Evolutionary conservation across 2,113 vertebrate species (phyloP), one percentile per base, ranked within the genome.

Genomic region (Haemorhous mexicanus): DNA sequence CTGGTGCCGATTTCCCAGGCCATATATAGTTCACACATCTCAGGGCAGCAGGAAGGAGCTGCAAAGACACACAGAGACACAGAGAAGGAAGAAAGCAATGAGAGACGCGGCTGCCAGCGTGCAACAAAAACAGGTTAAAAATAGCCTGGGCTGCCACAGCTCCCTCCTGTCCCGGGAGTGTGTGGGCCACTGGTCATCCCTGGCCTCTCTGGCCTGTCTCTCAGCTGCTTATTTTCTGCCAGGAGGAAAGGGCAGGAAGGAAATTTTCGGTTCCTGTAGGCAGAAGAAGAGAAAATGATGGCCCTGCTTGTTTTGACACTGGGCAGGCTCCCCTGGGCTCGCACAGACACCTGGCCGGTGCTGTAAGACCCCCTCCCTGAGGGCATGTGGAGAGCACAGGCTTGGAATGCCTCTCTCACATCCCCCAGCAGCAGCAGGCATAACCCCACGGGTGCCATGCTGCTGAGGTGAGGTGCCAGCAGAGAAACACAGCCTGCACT

Each of bases 231-330:
- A 84, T 98, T 98, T 98, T 98, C 95, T 97, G 94, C 94, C 92
- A 90, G 93, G 66, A 89, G 85, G 87, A 96, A 95, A 91, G 93
- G 84, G 96, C 94, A 98, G 98, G 98, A 97, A 98, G 97, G 96
- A 98, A 98, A 94, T 80, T 72, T 92, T 97, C 16, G 10, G 97
- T 98, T 98, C 98, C 98, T 98, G 97, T 95, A 98, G 98, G 97
- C 97, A 98, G 89, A 97, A 84, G 89, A 97, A 97, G 85, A 97
- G 97, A 97, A 97, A 97, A 98, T 95, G 95, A 97, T 95, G 97
- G 96, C 92, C 89, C 96, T 98, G 96, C 95, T 97, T 98, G 97
- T 98, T 84, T 64, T 53, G 69, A 58, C 43, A 37, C 9, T 2
- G 2, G 19, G 32, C 27, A 30, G 50, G 55, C 64, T 61, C 30